These are phyloP conservation scores for Nomia melanderi DNA, from an alignment of 1,140 invertebrate genomes.

Conservation along the genomic window DNA sequence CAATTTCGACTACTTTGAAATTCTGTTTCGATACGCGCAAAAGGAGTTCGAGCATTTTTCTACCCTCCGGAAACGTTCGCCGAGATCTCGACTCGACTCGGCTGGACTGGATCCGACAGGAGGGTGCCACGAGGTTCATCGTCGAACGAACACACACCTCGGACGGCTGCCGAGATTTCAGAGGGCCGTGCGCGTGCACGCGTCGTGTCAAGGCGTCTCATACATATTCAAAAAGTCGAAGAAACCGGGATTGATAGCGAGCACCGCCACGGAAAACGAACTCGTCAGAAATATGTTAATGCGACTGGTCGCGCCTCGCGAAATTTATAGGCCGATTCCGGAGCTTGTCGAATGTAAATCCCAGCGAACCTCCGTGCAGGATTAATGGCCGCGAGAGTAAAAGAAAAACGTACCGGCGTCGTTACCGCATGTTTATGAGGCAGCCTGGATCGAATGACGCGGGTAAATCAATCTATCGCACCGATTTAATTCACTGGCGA, in stretches of 20 bases:
- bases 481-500: neutral
- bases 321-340: slow-evolving; percentile 45
- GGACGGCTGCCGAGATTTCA: slow-evolving; percentile 30
- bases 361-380: neutral
- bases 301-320: slow-evolving; percentile 49
- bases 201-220: slow-evolving; percentile 49
- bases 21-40: neutral
- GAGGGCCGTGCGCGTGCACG: slow-evolving; percentile 9
- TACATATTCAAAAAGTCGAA: slow-evolving; percentile 68
- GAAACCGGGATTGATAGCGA: slow-evolving; percentile 35
- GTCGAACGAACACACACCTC: slow-evolving; percentile 7
- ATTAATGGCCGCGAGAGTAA: slow-evolving; percentile 28
- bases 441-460: neutral
- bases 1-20: slow-evolving; percentile 8
- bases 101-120: too few species aligned
- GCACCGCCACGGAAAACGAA: slow-evolving; percentile 49
- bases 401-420: slow-evolving; percentile 15
- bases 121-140: neutral
- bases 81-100: slow-evolving; percentile 11
- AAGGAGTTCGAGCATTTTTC: neutral
- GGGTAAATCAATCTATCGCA: slow-evolving; percentile 7
- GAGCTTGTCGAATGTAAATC: slow-evolving; percentile 47
- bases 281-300: slow-evolving; percentile 63
- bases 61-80: neutral
- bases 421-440: slow-evolving; percentile 35